Conservation (phyloP, 2,113 vertebrate genomes). For the Numida meleagris region DNA sequence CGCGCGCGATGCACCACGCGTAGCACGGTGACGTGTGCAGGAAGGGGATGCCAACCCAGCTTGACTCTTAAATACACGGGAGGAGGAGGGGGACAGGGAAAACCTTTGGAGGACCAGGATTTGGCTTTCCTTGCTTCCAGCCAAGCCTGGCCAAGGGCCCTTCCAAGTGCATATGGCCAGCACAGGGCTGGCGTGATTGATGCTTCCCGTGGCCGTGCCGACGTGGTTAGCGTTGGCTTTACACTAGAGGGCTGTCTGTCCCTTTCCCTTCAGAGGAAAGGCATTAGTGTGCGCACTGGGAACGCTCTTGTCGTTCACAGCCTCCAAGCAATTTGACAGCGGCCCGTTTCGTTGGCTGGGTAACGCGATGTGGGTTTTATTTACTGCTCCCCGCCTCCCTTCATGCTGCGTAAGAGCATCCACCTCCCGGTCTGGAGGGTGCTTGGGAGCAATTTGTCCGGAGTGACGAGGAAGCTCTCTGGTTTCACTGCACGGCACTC, state of each 20-base stretch:
- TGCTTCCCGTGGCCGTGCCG: not conserved
- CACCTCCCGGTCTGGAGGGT: not conserved
- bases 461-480: not conserved
- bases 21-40: fast-evolving
- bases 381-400: not conserved
- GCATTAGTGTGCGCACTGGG: fast-evolving
- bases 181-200: fast-evolving
- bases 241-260: slow-evolving; percentile 74
- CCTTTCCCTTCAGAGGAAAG: slow-evolving; percentile 43
- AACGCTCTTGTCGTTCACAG: fast-evolving
- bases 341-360: fast-evolving
- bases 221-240: slow-evolving; percentile 30
- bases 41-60: not conserved
- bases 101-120: not conserved
- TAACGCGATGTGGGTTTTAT: fast-evolving
- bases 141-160: not conserved
- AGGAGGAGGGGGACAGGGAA: not conserved
- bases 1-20: fast-evolving
- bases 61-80: not conserved
- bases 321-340: fast-evolving
- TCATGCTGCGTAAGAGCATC: not conserved
- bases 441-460: not conserved
- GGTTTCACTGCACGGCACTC: not conserved
- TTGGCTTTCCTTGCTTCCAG: not conserved
- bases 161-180: fast-evolving